Base-by-base conservation (phyloP, 2,888 invertebrate genomes). In the Coremacera marginata region DNA sequence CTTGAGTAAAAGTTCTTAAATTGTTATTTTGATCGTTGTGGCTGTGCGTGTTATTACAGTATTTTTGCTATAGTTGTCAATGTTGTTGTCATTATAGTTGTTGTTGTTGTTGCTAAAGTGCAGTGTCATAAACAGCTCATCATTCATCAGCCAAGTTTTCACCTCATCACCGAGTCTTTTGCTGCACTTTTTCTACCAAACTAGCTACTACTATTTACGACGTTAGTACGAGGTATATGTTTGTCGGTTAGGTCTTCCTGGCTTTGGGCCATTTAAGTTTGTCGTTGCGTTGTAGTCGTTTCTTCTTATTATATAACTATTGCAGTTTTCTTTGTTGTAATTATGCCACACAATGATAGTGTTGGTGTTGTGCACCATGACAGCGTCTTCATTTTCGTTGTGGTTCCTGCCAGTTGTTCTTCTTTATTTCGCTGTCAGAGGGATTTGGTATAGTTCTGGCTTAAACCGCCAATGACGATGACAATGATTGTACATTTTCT, bases 401-500 rank as follows among this genome's bases (percentile, higher is more conserved):
- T 34, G 9, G 22, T 25, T 22, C 16, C 22, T 19, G 22, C 19
- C 19, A 22, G 14, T 52, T 70, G 55, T 70, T 57, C 19, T 70
- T 57, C 19, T 14, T 27, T 19, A 55, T 52, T n/a, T 22, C 31
- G 22, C 34, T 5, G 14, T 16, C 25, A n/a, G 57, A n/a, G 4
- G 25, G 49, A 67, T 67, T 49, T 11, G 44, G 11, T 37, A 44
- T 44, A 44, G 44, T 68, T 22, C 31, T 55, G n/a, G n/a, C 70
- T 19, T 57, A 34, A 7, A 31, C 70, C 19, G 19, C 57, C 44
- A 11, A 37, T 62, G 7, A 22, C 77, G 77, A 85, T 86, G 86
- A 85, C 84, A 86, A 85, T 87, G 87, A 87, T 87, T 86, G 87
- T 86, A 86, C 85, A 87, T 87, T 87, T 87, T 87, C 86, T 86